phyloP scores from a whole-genome alignment of 2,797 vertebrate species.

The Rallus crepitans region DNA sequence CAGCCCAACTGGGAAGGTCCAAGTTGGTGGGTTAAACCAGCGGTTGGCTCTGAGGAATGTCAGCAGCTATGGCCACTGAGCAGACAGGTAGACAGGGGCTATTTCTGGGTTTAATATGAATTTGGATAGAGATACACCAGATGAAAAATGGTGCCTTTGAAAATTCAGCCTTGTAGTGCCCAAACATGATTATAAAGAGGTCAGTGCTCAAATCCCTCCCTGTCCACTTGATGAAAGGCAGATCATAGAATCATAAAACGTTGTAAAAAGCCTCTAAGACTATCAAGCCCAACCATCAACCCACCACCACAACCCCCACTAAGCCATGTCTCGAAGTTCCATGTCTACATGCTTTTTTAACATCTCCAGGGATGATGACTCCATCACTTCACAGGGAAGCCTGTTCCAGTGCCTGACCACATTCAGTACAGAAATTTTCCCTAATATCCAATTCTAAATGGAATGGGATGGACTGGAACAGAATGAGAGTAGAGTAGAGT shows the following conservation, averaged over 20 bases:
- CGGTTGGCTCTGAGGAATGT: background rate
- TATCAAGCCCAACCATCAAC: too few relatives aligned
- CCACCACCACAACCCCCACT: too few relatives aligned
- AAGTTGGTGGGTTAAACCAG: background rate
- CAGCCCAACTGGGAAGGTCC: background rate
- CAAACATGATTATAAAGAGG: background rate
- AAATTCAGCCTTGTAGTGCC: background rate
- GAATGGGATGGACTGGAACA: too few relatives aligned
- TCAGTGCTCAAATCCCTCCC: background rate
- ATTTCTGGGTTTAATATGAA: background rate
- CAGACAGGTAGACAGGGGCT: background rate
- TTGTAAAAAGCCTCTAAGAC: too few relatives aligned
- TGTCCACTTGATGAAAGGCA: background rate
- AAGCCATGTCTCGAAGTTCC: too few relatives aligned
- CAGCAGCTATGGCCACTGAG: rapidly evolving
- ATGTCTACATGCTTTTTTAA: too few relatives aligned
- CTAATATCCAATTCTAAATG: too few relatives aligned
- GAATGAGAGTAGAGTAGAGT: too few relatives aligned
- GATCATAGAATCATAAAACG: too few relatives aligned
- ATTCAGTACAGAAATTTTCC: background rate
- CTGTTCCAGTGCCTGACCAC: too few relatives aligned
- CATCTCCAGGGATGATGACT: too few relatives aligned
- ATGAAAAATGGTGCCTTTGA: background rate
- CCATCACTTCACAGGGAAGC: too few relatives aligned
- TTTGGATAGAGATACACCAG: background rate